Conservation (phyloP, 2,113 vertebrate species). For the Callipepla californica region DNA sequence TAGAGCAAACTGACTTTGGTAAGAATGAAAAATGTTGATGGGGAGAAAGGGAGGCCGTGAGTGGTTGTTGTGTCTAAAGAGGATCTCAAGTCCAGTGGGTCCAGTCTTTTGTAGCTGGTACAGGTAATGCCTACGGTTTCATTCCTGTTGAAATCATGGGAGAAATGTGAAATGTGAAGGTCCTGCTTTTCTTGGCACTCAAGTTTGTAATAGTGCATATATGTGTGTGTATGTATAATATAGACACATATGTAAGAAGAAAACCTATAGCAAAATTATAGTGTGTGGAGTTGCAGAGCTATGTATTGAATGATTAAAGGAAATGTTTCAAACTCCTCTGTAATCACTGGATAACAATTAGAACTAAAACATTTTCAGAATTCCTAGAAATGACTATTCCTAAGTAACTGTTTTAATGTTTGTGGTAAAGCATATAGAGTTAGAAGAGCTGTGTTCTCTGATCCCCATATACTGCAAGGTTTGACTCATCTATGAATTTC, state of each 20-base stretch:
- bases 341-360: slow-evolving; percentile 38
- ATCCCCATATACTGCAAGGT: slow-evolving; percentile 36
- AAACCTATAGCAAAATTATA: slow-evolving; percentile 29
- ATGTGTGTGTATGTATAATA: slow-evolving; percentile 46
- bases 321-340: slow-evolving; percentile 58
- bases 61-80: neutral
- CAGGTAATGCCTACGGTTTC: neutral
- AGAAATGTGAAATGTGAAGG: slow-evolving; percentile 16
- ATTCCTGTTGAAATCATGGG: slow-evolving; percentile 18
- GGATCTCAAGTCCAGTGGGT: neutral
- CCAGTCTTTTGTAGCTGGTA: neutral
- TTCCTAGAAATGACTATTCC: slow-evolving; percentile 59
- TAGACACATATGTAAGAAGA: slow-evolving; percentile 64
- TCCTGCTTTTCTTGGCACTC: slow-evolving; percentile 40
- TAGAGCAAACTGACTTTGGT: neutral
- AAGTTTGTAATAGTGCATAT: slow-evolving; percentile 54
- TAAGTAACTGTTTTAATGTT: slow-evolving; percentile 53
- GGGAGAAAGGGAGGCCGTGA: neutral
- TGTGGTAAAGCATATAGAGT: slow-evolving; percentile 63
- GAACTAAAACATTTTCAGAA: slow-evolving; percentile 60
- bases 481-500: slow-evolving; percentile 44
- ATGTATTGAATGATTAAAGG: slow-evolving; percentile 22
- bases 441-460: slow-evolving; percentile 44
- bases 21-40: neutral
- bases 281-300: slow-evolving; percentile 55